Evolutionary conservation across 1,140 invertebrate genomes (phyloP).

Genomic region (Teleogryllus occipitalis): DNA sequence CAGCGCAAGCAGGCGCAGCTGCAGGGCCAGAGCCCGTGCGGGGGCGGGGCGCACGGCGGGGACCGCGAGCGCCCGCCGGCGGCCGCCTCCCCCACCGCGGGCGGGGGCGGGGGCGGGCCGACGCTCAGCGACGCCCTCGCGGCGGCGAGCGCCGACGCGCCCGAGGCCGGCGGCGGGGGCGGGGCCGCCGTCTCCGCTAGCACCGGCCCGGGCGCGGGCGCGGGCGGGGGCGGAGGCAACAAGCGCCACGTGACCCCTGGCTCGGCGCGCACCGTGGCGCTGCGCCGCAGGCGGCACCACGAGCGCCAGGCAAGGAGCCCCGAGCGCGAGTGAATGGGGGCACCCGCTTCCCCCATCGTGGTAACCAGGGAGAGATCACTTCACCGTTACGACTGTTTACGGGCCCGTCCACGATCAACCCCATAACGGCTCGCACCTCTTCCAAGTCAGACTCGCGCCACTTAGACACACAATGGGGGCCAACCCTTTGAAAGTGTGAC

Average conservation of each 20-base stretch:
- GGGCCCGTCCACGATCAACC: too few species aligned
- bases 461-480: too few species aligned
- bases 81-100: neutral
- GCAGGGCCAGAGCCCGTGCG: conserved; percentile 7
- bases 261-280: neutral
- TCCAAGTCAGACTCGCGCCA: too few species aligned
- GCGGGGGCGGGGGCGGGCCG: neutral
- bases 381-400: too few species aligned
- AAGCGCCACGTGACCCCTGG: neutral
- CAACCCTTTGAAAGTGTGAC: too few species aligned
- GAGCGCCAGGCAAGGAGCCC: neutral
- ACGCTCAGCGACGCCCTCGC: neutral
- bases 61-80: neutral
- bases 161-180: too few species aligned
- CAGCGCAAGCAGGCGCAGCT: conserved; percentile 21
- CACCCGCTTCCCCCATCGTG: too few species aligned
- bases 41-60: neutral
- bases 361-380: too few species aligned
- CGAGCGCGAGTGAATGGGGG: too few species aligned
- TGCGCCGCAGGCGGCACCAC: neutral
- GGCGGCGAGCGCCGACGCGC: neutral
- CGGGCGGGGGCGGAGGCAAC: neutral
- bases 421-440: too few species aligned
- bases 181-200: neutral
- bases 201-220: neutral